A percentile compares a stretch with the other conserved stretches of the same genome.
phyloP scores from a whole-genome alignment of 1,140 invertebrate genomes.

The Magallana angulata region DNA sequence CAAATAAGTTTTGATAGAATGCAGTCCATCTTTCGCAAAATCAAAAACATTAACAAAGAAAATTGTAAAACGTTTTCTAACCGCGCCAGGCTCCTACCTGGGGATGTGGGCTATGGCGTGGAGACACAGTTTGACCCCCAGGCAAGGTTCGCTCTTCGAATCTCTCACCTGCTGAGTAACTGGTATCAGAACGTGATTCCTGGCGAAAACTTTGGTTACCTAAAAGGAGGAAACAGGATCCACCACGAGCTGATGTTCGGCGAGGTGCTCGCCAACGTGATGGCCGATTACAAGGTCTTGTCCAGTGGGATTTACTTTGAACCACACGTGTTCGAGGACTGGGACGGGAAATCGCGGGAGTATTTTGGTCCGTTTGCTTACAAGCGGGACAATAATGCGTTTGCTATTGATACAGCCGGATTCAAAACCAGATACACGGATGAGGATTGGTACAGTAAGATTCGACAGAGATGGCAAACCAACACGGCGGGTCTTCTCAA shows the following conservation, averaged over 20 bases:
- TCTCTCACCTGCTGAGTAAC: slow-evolving; percentile 68
- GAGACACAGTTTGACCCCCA: slow-evolving; percentile 93
- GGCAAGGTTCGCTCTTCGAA: slow-evolving; percentile 63
- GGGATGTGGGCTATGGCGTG: slow-evolving; percentile 91
- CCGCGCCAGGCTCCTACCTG: slow-evolving; percentile 62
- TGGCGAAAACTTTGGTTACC: slow-evolving; percentile 66
- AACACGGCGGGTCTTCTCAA: slow-evolving; percentile 60
- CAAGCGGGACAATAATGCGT: slow-evolving; percentile 45
- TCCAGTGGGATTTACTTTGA: slow-evolving; percentile 96
- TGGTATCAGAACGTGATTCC: slow-evolving; percentile 66
- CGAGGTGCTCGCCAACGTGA: slow-evolving; percentile 90
- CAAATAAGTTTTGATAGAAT: slow-evolving; percentile 57
- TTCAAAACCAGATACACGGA: slow-evolving; percentile 55
- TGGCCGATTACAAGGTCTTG: slow-evolving; percentile 92
- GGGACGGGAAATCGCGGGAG: slow-evolving; percentile 59
- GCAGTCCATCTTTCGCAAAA: slow-evolving; percentile 63
- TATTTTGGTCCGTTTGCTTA: slow-evolving; percentile 71
- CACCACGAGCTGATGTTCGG: slow-evolving; percentile 74
- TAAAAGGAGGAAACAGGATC: slow-evolving; percentile 65
- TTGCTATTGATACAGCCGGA: slow-evolving; percentile 66
- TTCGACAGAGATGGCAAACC: slow-evolving; percentile 62
- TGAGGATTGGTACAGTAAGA: slow-evolving; percentile 62
- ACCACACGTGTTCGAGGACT: slow-evolving; percentile 94
- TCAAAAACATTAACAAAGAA: slow-evolving; percentile 56
- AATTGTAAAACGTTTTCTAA: slow-evolving; percentile 60